Base-by-base conservation (phyloP, 2,888 invertebrate species). In the Coelinius sp. region DNA sequence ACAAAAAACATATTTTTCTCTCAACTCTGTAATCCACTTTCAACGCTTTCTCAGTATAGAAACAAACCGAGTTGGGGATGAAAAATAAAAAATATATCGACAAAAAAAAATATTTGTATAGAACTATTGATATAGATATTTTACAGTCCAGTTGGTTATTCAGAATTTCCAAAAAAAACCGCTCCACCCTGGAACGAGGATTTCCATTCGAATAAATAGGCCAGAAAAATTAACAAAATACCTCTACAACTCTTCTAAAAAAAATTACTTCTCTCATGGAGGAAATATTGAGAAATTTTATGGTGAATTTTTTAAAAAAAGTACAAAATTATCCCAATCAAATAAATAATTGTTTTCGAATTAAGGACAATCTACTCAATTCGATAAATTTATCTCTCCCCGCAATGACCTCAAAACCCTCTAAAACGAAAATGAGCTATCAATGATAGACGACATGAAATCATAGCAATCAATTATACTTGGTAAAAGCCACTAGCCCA, bases 391-490 rank as follows among this genome's bases (percentile, higher is more conserved):
- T n/a, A n/a, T n/a, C 5, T 52, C 52, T 22, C 22, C 10, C 52
- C 8, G n/a, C n/a, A n/a, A n/a, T n/a, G n/a, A n/a, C n/a, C n/a
- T 8, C 2, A 1, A 20, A 52, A 22, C 20, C 10, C 17, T 22
- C 20, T n/a, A 27, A 59, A 59, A 59, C 14, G 10, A 65, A 65
- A 65, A 44, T 65, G 64, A 44, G 44, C 44, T 65, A 56, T 56
- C 59, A 59, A 59, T 59, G 59, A 59, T 65, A 24, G 25, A 46
- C 31, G 46, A 25, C 44, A 46, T 17, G 27, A 46, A n/a, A 65
- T 49, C 49, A 14, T 27, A 44, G 65, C 49, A 59, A 49, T 65
- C 65, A 65, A 46, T 65, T 65, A 65, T 65, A 10, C 65, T 17
- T 24, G 65, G 31, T 46, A 65, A 31, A 31, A 31, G 31, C 46